phyloP scores from a whole-genome alignment of 2,113 vertebrate genomes.

The Bubo scandiacus region DNA sequence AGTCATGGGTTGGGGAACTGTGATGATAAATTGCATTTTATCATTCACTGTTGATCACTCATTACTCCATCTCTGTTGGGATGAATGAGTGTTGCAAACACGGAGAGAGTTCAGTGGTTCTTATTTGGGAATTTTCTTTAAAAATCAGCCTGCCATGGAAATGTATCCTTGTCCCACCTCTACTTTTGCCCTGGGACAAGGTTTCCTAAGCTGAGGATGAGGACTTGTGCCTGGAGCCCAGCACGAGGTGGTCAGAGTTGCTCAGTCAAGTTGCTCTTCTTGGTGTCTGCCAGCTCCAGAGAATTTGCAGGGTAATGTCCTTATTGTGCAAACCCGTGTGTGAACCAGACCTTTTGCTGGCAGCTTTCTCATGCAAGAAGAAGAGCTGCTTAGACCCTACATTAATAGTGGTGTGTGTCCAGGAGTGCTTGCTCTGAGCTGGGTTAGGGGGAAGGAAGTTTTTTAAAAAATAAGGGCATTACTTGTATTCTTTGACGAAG shows the following conservation, averaged over 20 bases:
- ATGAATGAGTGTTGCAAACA: neutral
- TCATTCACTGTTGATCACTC: rapidly evolving
- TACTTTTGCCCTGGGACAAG: neutral
- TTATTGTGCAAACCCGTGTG: rapidly evolving
- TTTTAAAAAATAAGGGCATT: neutral
- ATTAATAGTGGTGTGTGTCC: rapidly evolving
- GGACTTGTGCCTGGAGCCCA: neutral
- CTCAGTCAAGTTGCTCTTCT: neutral
- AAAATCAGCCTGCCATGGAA: neutral
- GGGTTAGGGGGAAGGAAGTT: neutral
- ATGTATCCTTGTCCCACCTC: neutral
- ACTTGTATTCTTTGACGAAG: neutral
- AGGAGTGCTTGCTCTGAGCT: rapidly evolving
- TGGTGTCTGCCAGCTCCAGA: neutral
- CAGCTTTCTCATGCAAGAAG: neutral
- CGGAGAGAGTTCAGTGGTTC: neutral
- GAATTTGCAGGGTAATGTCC: neutral
- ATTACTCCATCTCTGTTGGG: rapidly evolving
- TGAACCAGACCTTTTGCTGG: neutral
- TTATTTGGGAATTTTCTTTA: neutral
- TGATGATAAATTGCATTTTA: neutral
- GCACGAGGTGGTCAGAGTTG: neutral
- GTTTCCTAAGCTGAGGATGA: neutral
- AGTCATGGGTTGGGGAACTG: neutral
- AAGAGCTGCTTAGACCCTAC: neutral